Conservation (phyloP, 2,797 vertebrate species). For the Aldrovandia affinis region DNA sequence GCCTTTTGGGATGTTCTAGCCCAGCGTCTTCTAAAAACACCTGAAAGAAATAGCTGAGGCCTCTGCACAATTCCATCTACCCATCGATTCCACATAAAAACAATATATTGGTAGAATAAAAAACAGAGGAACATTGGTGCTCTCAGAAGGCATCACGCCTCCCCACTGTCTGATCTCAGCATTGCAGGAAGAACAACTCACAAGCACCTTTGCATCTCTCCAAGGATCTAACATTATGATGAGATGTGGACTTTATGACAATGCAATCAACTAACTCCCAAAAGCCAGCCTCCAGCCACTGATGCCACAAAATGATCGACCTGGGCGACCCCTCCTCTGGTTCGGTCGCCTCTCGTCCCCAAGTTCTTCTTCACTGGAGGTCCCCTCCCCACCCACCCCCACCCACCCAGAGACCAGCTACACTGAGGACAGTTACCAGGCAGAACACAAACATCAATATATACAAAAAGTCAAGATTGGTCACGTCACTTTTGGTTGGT, state of each 20-base stretch:
- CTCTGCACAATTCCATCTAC: not conserved
- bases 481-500: no score
- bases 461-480: not conserved
- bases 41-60: not conserved
- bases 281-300: not conserved
- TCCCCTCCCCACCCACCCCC: not conserved
- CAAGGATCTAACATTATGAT: no score
- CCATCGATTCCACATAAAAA: not conserved
- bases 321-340: not conserved
- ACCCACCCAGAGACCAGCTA: not conserved
- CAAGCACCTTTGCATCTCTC: not conserved
- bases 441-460: not conserved
- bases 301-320: not conserved
- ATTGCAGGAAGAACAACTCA: not conserved
- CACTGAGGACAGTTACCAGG: not conserved
- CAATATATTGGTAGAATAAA: not conserved
- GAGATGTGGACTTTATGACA: no score
- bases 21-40: not conserved
- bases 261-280: not conserved
- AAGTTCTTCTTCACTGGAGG: no score
- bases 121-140: no score
- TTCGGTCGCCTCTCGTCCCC: not conserved
- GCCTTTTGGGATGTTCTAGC: not conserved
- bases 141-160: conserved; percentile 3
- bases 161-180: not conserved